Conservation (phyloP, 2,888 invertebrate species). For the Aquatica leii region DNA sequence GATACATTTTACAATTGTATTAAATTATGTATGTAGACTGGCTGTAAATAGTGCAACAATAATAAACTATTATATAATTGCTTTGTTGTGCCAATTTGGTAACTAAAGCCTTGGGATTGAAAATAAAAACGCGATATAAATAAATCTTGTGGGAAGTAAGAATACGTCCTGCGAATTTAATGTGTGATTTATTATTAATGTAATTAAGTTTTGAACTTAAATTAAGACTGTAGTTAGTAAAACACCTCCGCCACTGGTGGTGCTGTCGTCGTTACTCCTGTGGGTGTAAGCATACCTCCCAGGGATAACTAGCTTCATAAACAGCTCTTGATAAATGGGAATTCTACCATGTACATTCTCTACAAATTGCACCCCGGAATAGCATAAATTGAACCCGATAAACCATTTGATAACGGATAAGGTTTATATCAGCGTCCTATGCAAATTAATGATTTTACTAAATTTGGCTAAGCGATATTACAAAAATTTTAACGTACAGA, state of each 20-base stretch:
- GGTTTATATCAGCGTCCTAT: conserved; percentile 31
- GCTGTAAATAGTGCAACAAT: too few species aligned
- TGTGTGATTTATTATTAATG: conserved; percentile 2
- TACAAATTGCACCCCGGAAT: conserved; percentile 60
- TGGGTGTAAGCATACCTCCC: conserved; percentile 49
- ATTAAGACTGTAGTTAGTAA: conserved; percentile 4
- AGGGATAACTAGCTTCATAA: conserved; percentile 60
- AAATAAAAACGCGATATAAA: not conserved
- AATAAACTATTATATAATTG: too few species aligned
- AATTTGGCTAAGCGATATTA: too few species aligned
- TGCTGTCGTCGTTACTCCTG: conserved; percentile 36
- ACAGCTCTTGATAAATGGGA: conserved; percentile 59
- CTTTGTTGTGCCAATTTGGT: too few species aligned
- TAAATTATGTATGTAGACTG: too few species aligned
- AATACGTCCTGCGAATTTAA: conserved; percentile 2
- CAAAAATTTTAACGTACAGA: too few species aligned
- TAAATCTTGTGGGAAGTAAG: not conserved
- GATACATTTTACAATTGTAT: too few species aligned
- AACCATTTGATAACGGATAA: conserved; percentile 45
- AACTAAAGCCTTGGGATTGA: too few species aligned
- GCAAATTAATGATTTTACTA: conserved; percentile 6
- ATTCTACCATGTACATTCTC: conserved; percentile 61
- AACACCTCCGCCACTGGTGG: conserved; percentile 37
- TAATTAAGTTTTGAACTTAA: conserved; percentile 10
- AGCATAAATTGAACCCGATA: conserved; percentile 61